phyloP scores from a whole-genome alignment of 2,113 vertebrate species.

The Trogon melanurus region DNA sequence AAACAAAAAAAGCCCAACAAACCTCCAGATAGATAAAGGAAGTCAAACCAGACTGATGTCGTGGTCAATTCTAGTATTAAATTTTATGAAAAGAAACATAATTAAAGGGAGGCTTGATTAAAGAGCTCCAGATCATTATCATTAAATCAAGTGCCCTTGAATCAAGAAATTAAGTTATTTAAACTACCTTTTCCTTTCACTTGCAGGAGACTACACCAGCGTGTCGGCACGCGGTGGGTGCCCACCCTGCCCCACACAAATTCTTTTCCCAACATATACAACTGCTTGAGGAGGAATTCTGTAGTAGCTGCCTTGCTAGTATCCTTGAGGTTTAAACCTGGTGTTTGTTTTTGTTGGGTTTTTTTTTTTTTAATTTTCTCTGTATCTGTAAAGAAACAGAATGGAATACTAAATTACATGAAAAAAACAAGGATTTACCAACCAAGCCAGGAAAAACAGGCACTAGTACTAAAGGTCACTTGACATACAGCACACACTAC shows the following conservation, averaged over 20 bases:
- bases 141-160: background rate
- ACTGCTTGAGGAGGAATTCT: background rate
- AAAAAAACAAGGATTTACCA: background rate
- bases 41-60: rapidly evolving
- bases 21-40: background rate
- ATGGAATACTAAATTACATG: background rate
- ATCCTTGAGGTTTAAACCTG: background rate
- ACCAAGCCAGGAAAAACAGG: background rate
- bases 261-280: background rate
- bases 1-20: background rate
- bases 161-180: background rate
- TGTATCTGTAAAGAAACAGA: background rate
- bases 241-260: rapidly evolving
- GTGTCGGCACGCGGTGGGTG: rapidly evolving
- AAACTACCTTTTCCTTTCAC: background rate
- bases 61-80: background rate
- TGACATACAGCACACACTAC: rapidly evolving
- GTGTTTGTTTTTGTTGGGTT: background rate
- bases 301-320: background rate
- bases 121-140: background rate
- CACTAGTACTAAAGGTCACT: background rate
- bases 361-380: background rate
- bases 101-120: background rate
- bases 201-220: rapidly evolving
- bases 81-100: background rate